Conservation (phyloP, 2,797 vertebrate species). For the Muraenolepis orangiensis region DNA sequence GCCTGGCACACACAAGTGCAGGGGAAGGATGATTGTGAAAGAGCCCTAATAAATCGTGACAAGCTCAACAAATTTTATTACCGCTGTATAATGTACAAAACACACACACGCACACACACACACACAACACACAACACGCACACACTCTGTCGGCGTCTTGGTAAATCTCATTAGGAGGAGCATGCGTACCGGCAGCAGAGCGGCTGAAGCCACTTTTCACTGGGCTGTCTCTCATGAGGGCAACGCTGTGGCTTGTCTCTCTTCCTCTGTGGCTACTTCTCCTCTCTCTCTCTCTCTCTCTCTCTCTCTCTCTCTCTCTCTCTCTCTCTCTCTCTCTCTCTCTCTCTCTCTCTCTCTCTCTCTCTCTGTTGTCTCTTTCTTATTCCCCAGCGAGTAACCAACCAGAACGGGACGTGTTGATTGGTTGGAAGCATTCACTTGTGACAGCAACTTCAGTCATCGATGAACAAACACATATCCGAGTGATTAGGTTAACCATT, state of each 20-base stretch:
- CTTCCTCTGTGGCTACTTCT: not conserved
- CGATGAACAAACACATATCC: not conserved
- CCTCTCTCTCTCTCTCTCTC: not conserved
- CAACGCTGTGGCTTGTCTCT: conserved; percentile 3
- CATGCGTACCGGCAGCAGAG: not conserved
- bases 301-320: not conserved
- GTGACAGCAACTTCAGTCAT: not conserved
- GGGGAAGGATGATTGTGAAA: not conserved
- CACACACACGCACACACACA: not conserved
- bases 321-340: not conserved
- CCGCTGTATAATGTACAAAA: not conserved
- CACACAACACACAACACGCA: not conserved
- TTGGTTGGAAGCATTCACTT: not conserved
- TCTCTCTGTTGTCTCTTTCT: not conserved
- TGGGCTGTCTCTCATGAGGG: conserved; percentile 19
- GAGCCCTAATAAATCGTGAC: not conserved
- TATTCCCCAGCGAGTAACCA: not conserved
- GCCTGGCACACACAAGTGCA: not conserved
- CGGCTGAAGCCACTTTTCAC: not conserved
- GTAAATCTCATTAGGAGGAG: conserved; percentile 22
- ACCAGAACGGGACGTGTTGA: not conserved
- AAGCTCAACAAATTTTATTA: not conserved
- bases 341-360: not conserved
- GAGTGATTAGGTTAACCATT: not conserved
- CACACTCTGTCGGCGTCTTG: conserved; percentile 5